A percentile compares a stretch with the other conserved stretches of the same genome.
phyloP scores from a whole-genome alignment of 2,797 vertebrate genomes.

The Pangasius sanitwongsei region DNA sequence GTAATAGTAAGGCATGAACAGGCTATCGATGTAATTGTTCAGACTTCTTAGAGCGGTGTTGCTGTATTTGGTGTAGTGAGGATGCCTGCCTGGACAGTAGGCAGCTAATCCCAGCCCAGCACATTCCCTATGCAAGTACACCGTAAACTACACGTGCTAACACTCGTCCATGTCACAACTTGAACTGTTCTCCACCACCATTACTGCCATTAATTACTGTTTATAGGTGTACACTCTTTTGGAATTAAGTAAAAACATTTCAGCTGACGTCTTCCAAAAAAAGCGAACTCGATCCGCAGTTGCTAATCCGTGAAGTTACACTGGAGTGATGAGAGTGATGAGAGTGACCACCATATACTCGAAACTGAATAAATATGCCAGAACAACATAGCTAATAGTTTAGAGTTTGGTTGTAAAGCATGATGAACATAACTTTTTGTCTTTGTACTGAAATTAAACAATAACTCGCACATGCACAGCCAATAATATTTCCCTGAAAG shows the following conservation, averaged over 20 bases:
- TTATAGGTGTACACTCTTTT: neutral
- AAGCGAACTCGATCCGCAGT: neutral
- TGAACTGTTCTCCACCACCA: neutral
- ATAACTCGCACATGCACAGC: neutral
- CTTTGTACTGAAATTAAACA: conserved; percentile 3
- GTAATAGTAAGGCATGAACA: neutral
- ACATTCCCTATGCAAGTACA: conserved; percentile 16
- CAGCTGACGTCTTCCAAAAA: neutral
- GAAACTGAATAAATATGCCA: neutral
- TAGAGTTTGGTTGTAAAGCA: neutral
- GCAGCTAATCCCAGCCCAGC: neutral
- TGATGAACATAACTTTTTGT: neutral
- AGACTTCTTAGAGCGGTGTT: neutral
- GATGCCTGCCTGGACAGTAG: neutral
- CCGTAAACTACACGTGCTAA: neutral
- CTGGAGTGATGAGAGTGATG: neutral
- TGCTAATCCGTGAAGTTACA: neutral
- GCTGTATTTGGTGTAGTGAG: neutral
- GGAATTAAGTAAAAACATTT: neutral
- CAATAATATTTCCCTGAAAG: conserved; percentile 1
- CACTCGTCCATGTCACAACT: neutral
- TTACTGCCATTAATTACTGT: neutral
- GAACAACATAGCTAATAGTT: neutral
- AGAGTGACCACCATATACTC: neutral
- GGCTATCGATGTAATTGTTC: neutral